Conservation (phyloP, 2,888 invertebrate genomes). For the Noctua janthe region DNA sequence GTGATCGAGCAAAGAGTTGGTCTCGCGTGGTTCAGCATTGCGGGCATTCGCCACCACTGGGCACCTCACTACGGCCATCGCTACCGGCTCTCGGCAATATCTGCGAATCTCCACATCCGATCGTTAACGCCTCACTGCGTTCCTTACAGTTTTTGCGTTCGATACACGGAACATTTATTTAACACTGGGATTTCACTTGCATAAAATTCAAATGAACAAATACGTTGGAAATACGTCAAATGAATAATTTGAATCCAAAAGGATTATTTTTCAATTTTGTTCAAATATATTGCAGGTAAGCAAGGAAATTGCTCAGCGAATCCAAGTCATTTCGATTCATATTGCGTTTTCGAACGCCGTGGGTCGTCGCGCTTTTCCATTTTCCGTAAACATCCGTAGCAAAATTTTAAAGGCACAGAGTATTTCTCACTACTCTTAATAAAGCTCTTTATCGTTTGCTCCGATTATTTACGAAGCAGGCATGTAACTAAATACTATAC, state of each 20-base stretch:
- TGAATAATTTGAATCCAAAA: conserved; percentile 70
- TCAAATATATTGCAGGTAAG: conserved; percentile 36
- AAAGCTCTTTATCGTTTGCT: neutral
- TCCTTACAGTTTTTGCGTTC: conserved; percentile 72
- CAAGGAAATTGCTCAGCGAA: conserved; percentile 36
- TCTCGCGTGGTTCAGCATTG: conserved; percentile 84
- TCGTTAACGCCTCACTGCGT: conserved; percentile 80
- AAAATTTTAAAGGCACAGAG: conserved; percentile 5
- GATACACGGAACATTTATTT: conserved; percentile 59
- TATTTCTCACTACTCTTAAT: neutral
- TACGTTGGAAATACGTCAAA: conserved; percentile 67
- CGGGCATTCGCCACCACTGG: conserved; percentile 75
- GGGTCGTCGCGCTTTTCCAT: conserved; percentile 1
- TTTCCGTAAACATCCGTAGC: conserved; percentile 26
- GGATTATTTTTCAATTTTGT: conserved; percentile 59
- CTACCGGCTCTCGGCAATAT: conserved; percentile 29
- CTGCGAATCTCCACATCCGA: conserved; percentile 67
- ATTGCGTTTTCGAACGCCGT: conserved; percentile 43
- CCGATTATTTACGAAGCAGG: conserved; percentile 2
- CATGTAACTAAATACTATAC: conserved; percentile 18
- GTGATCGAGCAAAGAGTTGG: conserved; percentile 63
- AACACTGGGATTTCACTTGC: conserved; percentile 70
- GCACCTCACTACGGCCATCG: conserved; percentile 37
- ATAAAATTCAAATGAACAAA: conserved; percentile 69
- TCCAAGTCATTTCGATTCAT: conserved; percentile 38